phyloP scores from a whole-genome alignment of 2,113 vertebrate species.

The Heterotilapia buettikoferi region DNA sequence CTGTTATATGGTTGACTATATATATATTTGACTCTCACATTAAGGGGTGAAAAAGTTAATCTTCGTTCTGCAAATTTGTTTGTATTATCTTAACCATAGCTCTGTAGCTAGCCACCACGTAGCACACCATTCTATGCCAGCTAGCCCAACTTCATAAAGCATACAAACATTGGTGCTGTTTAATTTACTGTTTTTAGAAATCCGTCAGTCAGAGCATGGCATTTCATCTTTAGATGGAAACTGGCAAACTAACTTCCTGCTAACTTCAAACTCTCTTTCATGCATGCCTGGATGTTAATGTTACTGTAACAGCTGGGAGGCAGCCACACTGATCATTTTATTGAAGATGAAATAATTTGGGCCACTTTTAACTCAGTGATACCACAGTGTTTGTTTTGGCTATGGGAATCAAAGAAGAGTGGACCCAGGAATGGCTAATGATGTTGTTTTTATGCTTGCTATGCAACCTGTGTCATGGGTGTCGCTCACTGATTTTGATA shows the following conservation, averaged over 20 bases:
- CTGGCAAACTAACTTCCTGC: not conserved
- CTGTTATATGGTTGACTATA: not conserved
- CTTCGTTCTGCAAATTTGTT: not conserved
- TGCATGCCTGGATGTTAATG: not conserved
- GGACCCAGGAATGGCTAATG: not conserved
- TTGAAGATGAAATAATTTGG: not conserved
- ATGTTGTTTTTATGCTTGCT: not conserved
- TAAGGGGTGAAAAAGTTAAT: not conserved
- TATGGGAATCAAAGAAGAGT: not conserved
- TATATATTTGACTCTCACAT: not conserved
- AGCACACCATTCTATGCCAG: not conserved
- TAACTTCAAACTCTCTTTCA: not conserved
- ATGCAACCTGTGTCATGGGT: not conserved
- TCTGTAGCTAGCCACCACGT: not conserved
- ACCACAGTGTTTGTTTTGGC: not conserved
- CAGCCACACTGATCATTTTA: not conserved
- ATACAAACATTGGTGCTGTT: not conserved
- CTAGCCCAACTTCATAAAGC: not conserved
- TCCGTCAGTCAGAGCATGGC: not conserved
- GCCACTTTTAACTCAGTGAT: not conserved
- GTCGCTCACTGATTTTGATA: not conserved
- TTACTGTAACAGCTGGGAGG: not conserved
- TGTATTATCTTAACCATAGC: not conserved
- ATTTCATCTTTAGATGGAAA: not conserved
- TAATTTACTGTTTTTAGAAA: accelerated